phyloP scores from a whole-genome alignment of 2,113 vertebrate species.

The human (Homo sapiens) region GRCh38 chr5:61514501-61515000 shows the following conservation, averaged over 20 bases:
- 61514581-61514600: not conserved
- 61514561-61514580: not conserved
- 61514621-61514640: not conserved
- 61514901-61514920: not conserved
- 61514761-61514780: not conserved
- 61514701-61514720: conserved; percentile 11
- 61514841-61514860: not conserved
- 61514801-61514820: not conserved
- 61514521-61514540: not conserved
- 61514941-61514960: not conserved
- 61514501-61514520: not conserved
- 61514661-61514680: not conserved
- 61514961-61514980: not conserved
- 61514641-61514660: not conserved
- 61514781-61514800: not conserved
- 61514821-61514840: not conserved
- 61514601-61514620: not conserved
- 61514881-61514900: not conserved
- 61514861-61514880: not conserved
- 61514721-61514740: not conserved
- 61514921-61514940: not conserved
- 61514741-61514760: not conserved
- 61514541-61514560: not conserved
- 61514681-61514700: not conserved
- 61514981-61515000: not conserved